These are phyloP conservation scores for Ciconia maguari DNA, from an alignment of 2,113 vertebrate species.

Conservation along the genomic window DNA sequence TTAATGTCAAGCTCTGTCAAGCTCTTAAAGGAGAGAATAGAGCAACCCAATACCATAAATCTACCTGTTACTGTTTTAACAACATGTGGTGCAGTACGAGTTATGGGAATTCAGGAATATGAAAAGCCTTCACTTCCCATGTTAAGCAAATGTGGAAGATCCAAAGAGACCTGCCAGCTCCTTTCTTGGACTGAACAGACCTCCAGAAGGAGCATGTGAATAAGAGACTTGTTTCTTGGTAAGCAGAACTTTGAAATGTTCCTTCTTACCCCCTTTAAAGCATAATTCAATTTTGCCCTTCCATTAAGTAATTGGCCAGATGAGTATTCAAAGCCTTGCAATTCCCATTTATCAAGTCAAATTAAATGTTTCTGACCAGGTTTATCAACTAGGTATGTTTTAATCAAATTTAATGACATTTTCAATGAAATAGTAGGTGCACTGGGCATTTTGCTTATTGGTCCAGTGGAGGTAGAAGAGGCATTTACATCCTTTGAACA, in stretches of 20 bases:
- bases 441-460: constrained; percentile 35
- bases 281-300: neutral
- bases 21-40: neutral
- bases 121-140: neutral
- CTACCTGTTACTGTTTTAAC: neutral
- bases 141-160: neutral
- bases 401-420: constrained; percentile 57
- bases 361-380: constrained; percentile 44
- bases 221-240: neutral
- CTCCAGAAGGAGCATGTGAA: neutral
- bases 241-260: constrained; percentile 2
- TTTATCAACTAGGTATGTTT: constrained; percentile 48
- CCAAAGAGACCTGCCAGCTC: neutral
- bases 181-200: neutral
- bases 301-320: constrained; percentile 19
- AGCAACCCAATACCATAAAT: neutral
- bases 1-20: neutral
- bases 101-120: neutral
- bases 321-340: constrained; percentile 1
- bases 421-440: constrained; percentile 43
- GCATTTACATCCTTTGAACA: constrained; percentile 57
- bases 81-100: neutral
- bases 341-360: constrained; percentile 45
- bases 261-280: neutral
- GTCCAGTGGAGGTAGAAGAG: neutral